Evolutionary conservation across 2,113 vertebrate species (phyloP).

Genomic region (Herpetotheres cachinnans): DNA sequence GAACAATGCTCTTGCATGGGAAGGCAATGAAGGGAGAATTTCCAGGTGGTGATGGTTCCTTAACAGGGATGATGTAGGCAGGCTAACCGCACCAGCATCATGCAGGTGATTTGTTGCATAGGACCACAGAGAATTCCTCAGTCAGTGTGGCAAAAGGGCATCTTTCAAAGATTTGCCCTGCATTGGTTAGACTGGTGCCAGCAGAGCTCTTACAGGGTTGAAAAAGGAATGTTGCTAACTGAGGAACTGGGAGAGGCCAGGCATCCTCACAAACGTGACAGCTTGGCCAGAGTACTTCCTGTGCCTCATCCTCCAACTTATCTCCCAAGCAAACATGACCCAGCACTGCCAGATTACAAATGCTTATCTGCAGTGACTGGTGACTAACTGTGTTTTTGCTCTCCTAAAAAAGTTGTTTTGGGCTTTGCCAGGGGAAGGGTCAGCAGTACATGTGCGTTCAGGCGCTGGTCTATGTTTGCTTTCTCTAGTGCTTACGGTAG

Average conservation of each 20-base stretch:
- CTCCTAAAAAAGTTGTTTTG: constrained; percentile 26
- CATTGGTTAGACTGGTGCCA: neutral
- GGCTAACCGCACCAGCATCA: neutral
- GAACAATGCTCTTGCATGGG: neutral
- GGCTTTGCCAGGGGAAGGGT: constrained; percentile 1
- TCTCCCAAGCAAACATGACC: constrained; percentile 52
- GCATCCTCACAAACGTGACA: neutral
- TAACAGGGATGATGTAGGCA: neutral
- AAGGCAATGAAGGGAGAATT: neutral
- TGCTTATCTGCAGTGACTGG: constrained; percentile 36
- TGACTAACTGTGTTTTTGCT: constrained; percentile 9
- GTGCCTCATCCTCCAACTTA: constrained; percentile 24
- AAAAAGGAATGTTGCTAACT: constrained; percentile 14
- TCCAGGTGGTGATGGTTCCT: neutral
- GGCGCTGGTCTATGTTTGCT: neutral
- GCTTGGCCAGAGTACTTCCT: constrained; percentile 40
- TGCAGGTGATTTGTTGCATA: neutral
- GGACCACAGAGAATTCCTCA: neutral
- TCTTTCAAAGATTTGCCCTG: neutral
- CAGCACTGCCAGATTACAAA: constrained; percentile 25
- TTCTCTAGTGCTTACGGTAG: neutral
- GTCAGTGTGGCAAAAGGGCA: neutral
- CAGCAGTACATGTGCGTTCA: neutral
- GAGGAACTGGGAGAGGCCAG: neutral
- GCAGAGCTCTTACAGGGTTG: neutral